Conservation (phyloP, 2,797 vertebrate species). For the Somateria mollissima region DNA sequence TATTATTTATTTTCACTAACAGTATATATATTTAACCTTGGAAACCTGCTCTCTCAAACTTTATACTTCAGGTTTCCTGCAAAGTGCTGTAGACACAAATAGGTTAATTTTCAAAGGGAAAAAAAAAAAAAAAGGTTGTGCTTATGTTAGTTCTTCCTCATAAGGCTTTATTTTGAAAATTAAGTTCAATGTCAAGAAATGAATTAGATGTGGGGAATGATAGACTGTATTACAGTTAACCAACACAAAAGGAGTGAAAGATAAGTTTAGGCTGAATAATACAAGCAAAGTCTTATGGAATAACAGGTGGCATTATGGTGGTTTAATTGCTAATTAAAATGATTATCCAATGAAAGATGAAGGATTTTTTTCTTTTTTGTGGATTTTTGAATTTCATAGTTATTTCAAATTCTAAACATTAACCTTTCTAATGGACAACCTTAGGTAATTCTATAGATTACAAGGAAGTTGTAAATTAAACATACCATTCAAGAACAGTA, state of each 20-base stretch:
- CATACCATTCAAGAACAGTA: slow-evolving; percentile 35
- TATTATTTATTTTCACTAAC: background rate
- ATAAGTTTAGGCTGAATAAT: slow-evolving; percentile 10
- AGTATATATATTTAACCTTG: background rate
- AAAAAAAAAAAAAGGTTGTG: background rate
- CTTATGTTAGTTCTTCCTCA: background rate
- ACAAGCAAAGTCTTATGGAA: slow-evolving; percentile 4
- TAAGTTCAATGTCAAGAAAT: background rate
- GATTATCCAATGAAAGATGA: slow-evolving; percentile 55
- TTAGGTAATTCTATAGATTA: slow-evolving; percentile 74
- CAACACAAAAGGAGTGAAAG: background rate
- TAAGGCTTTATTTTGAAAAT: slow-evolving; percentile 5
- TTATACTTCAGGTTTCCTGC: background rate
- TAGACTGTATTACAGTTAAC: background rate
- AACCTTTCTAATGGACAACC: slow-evolving; percentile 63
- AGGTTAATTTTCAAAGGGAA: background rate
- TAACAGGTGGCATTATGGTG: slow-evolving; percentile 41
- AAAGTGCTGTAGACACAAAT: background rate
- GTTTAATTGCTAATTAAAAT: slow-evolving; percentile 68
- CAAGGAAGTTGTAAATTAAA: slow-evolving; percentile 70
- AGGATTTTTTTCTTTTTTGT: slow-evolving; percentile 27
- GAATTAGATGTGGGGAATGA: background rate
- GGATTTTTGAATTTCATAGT: slow-evolving; percentile 67
- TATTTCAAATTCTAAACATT: slow-evolving; percentile 69
- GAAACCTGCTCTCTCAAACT: slow-evolving; percentile 5